phyloP scores from a whole-genome alignment of 2,888 invertebrate species.

The Argyresthia goedartella region DNA sequence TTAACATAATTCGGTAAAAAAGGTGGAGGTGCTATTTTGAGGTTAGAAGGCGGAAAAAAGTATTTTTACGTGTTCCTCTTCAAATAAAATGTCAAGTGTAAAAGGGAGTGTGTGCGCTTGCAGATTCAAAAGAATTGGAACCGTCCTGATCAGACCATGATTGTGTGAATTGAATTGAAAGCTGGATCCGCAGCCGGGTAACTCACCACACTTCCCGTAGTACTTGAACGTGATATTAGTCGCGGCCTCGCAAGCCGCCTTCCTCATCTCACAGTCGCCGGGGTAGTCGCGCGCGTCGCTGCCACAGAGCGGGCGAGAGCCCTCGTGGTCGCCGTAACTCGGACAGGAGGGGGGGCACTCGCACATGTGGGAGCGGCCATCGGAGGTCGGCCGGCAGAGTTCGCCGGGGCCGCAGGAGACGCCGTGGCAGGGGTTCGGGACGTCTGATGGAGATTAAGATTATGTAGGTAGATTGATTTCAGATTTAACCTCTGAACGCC shows the following conservation, averaged over 20 bases:
- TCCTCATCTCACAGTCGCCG: conserved; percentile 87
- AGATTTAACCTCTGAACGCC: too few species aligned
- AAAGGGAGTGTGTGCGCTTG: too few species aligned
- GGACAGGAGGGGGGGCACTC: conserved; percentile 85
- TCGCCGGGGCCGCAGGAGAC: conserved; percentile 87
- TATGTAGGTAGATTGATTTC: background rate
- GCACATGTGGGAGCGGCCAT: conserved; percentile 81
- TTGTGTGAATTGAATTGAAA: too few species aligned
- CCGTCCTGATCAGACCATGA: too few species aligned
- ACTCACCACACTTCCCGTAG: conserved; percentile 89
- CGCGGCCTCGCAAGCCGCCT: conserved; percentile 81
- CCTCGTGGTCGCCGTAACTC: conserved; percentile 85
- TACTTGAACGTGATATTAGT: conserved; percentile 85
- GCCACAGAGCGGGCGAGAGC: conserved; percentile 85
- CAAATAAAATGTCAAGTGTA: too few species aligned
- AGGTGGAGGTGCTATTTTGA: too few species aligned
- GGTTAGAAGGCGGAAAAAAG: too few species aligned
- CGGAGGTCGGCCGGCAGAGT: conserved; percentile 75
- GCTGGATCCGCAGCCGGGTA: background rate
- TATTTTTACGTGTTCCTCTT: too few species aligned
- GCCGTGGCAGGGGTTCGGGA: conserved; percentile 80
- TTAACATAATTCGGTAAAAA: too few species aligned
- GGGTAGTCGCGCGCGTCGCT: conserved; percentile 87
- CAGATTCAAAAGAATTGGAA: too few species aligned
- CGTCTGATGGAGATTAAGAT: conserved; percentile 29